Percentiles rank a stretch among this genome's conserved stretches.
Evolutionary conservation across 2,888 invertebrate species (phyloP).

Genomic region (Mystacides longicornis): DNA sequence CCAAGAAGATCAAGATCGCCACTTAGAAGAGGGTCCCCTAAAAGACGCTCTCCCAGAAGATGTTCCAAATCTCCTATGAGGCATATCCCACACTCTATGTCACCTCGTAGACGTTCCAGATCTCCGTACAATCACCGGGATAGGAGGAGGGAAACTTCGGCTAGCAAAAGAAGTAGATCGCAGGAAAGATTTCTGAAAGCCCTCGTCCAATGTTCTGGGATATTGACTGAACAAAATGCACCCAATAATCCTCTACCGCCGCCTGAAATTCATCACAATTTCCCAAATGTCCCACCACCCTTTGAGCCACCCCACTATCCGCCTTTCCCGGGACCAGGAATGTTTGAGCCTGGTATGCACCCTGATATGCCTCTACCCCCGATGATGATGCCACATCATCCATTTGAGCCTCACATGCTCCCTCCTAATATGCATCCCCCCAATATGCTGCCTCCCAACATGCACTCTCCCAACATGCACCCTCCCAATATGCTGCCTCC

Average conservation of each 20-base stretch:
- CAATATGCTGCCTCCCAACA: too few relatives aligned
- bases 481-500: too few relatives aligned
- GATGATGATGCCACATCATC: neutral
- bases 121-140: neutral
- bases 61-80: neutral
- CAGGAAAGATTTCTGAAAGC: constrained; percentile 9
- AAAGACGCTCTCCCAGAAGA: neutral
- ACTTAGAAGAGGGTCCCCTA: neutral
- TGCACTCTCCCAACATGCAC: too few relatives aligned
- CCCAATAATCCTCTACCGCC: neutral
- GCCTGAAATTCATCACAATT: neutral
- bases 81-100: neutral
- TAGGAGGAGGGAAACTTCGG: neutral
- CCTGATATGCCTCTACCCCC: too few relatives aligned
- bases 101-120: constrained; percentile 3
- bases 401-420: too few relatives aligned
- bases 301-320: neutral
- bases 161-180: neutral
- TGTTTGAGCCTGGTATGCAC: too few relatives aligned
- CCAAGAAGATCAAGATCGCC: neutral
- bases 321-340: neutral
- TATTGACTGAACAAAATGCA: neutral
- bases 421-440: too few relatives aligned
- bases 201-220: constrained; percentile 10
- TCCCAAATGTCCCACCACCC: too few relatives aligned